A percentile compares a stretch with the other conserved stretches of the same genome.
Conservation (phyloP, 2,888 invertebrate genomes). For the Erannis defoliaria region DNA sequence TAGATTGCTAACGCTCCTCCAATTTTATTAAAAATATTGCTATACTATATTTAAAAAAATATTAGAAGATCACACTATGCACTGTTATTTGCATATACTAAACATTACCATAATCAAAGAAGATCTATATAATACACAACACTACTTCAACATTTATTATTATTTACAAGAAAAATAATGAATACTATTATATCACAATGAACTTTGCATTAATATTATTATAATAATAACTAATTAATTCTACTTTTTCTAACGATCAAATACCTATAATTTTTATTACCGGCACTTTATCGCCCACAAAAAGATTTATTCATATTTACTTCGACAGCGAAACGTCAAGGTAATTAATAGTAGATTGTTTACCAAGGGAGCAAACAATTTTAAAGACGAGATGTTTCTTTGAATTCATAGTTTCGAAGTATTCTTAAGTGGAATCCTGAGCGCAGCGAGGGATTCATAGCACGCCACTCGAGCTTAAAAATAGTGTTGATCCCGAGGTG, state of each 20-base stretch:
- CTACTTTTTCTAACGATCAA: background rate
- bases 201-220: conserved; percentile 4
- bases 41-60: background rate
- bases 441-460: no score
- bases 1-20: background rate
- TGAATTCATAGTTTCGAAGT: no score
- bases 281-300: no score
- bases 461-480: no score
- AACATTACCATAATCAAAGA: conserved; percentile 4
- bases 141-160: background rate
- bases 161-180: conserved; percentile 5
- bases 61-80: background rate
- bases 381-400: no score
- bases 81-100: background rate
- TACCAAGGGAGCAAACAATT: no score
- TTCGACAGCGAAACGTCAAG: no score
- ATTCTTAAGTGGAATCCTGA: no score
- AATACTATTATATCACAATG: conserved; percentile 6
- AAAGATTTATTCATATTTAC: no score
- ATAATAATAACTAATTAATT: background rate
- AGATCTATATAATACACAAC: conserved; percentile 7
- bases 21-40: background rate
- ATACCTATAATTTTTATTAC: no score
- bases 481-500: no score
- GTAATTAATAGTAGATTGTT: no score